These are phyloP conservation scores for Crotalus adamanteus DNA, from an alignment of 2,797 vertebrate genomes.

Conservation along the genomic window DNA sequence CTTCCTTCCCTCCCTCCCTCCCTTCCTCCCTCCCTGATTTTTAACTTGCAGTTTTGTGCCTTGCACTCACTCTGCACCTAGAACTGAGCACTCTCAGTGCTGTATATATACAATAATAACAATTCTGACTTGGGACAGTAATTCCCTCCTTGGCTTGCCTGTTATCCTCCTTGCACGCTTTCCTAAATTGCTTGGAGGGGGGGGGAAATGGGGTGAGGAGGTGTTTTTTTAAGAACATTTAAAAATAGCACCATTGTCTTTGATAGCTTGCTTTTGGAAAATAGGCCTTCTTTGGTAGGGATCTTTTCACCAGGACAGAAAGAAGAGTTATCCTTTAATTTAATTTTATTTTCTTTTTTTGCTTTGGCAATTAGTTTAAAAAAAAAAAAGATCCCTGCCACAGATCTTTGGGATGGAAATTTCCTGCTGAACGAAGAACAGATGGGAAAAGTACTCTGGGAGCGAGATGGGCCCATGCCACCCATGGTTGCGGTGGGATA, in stretches of 20 bases:
- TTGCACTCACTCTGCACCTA: background rate
- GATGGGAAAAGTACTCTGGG: background rate
- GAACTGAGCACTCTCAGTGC: background rate
- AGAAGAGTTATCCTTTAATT: background rate
- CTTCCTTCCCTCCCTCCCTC: no score
- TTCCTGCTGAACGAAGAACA: background rate
- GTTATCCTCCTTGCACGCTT: background rate
- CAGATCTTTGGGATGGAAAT: background rate
- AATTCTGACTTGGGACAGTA: background rate
- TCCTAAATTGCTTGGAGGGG: background rate
- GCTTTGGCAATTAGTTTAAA: background rate
- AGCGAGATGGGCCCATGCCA: background rate
- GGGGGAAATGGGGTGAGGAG: background rate
- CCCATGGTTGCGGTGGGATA: background rate
- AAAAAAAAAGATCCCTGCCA: background rate
- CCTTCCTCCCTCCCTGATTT: background rate
- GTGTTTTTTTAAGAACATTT: slow-evolving; percentile 15
- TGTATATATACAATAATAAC: background rate
- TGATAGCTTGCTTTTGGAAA: slow-evolving; percentile 12
- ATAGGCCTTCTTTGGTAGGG: slow-evolving; percentile 12
- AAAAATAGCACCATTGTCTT: slow-evolving; percentile 20
- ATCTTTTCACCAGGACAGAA: background rate
- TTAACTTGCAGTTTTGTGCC: background rate
- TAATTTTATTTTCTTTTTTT: background rate
- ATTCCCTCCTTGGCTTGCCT: background rate